phyloP scores from a whole-genome alignment of 1,140 invertebrate genomes.

The Zaprionus gabonicus region DNA sequence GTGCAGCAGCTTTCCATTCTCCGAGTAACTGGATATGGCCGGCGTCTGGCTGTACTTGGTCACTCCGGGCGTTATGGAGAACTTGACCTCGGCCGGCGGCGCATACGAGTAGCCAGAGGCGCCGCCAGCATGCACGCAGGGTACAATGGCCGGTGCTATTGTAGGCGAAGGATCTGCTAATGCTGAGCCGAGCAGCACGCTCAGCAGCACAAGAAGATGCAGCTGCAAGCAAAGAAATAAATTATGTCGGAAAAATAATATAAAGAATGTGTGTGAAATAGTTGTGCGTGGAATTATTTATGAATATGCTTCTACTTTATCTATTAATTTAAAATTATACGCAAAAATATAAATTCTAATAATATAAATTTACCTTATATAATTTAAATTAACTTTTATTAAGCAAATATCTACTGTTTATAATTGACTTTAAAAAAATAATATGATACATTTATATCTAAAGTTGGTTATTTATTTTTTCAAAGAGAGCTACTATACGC shows the following conservation, averaged over 20 bases:
- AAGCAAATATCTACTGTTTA: no score
- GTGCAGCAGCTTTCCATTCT: slow-evolving; percentile 68
- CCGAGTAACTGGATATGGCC: slow-evolving; percentile 68
- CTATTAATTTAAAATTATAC: neutral
- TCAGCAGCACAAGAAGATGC: slow-evolving; percentile 46
- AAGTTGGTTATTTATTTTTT: no score
- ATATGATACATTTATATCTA: no score
- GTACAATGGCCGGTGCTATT: slow-evolving; percentile 51
- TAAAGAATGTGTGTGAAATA: no score
- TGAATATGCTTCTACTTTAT: neutral
- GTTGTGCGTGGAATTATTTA: no score
- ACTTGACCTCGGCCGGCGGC: slow-evolving; percentile 70
- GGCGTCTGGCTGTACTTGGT: slow-evolving; percentile 69
- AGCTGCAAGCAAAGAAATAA: slow-evolving; percentile 32
- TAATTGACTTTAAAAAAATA: no score
- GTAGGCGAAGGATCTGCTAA: slow-evolving; percentile 65
- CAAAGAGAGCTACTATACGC: no score
- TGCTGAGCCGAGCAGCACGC: slow-evolving; percentile 58
- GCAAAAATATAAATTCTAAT: no score
- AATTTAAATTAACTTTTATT: no score
- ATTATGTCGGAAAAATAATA: neutral
- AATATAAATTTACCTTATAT: no score
- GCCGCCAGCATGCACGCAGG: slow-evolving; percentile 66
- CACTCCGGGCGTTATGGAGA: slow-evolving; percentile 72
- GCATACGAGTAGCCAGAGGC: slow-evolving; percentile 65